Base-by-base conservation (phyloP, 1,140 invertebrate species). In the Tetraneura akinire region DNA sequence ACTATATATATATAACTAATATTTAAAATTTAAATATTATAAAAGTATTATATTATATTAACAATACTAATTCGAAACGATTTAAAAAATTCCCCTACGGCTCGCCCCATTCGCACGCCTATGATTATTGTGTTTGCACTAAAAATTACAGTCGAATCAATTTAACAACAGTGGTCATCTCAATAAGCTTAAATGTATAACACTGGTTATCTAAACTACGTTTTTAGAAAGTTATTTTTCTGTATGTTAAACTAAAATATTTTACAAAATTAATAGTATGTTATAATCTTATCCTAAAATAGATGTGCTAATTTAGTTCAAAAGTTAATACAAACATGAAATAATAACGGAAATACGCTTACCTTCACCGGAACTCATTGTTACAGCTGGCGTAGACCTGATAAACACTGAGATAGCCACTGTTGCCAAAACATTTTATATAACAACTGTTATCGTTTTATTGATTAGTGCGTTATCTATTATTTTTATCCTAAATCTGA, bases 401-500 rank as follows among this genome's bases (percentile, higher is more conserved):
- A 62, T 62, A 16, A 29, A 13, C 4, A 32, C 57, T 6, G 29
- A 62, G 60, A 62, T 62, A 62, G 60, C 26, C 29, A 4, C 14
- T 62, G 60, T 62, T 32, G 29, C 18, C 60, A 32, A 18, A 62
- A 32, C 0, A 32, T 32, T 62, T 62, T 62, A 64, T 26, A 64
- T 64, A 37, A 37, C 29, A 1, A 37, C 29, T 64, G 60, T 64
- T 37, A 64, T 18, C 16, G n/a, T n/a, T 64, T 37, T 37, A 10
- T 64, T 29, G 18, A 64, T 64, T 64, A 37, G 18, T 64, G 0
- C 29, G 13, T 62, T 62, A 62, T 32, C 14, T 62, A 62, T 62
- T 62, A 26, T 29, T 14, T 62, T 29, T 60, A 60, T 60, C 11
- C 26, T 60, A 60, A 60, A 60, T 60, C 55, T 60, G 55, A 60